A percentile compares a stretch with the other conserved stretches of the same genome.
Conservation (phyloP, 2,113 vertebrate genomes). For the Pseudonaja textilis region DNA sequence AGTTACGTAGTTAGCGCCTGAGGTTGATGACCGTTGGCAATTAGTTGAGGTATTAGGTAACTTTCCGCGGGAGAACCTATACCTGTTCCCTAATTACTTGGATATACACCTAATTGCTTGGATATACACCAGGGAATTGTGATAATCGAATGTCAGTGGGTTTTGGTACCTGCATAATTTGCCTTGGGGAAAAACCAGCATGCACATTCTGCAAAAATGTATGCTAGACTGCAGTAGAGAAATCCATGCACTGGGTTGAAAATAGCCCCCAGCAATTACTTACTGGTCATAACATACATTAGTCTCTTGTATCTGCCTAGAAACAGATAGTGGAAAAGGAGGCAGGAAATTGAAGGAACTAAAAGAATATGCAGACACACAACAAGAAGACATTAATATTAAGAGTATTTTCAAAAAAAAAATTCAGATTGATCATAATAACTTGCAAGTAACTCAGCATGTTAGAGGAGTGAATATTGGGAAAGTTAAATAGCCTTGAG, state of each 20-base stretch:
- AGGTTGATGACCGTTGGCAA: not conserved
- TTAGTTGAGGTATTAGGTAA: not conserved
- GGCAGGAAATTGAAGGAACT: not conserved
- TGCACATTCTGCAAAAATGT: not conserved
- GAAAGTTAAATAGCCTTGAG: not conserved
- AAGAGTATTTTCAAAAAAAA: not conserved
- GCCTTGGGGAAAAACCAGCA: not conserved
- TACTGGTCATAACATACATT: not conserved
- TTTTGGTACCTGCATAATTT: not conserved
- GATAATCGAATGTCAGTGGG: not conserved
- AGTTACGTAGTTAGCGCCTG: not conserved
- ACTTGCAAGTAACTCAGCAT: not conserved
- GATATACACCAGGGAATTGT: not conserved
- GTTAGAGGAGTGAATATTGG: not conserved
- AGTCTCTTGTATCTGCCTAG: not conserved
- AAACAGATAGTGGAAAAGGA: not conserved
- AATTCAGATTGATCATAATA: not conserved
- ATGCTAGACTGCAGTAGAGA: not conserved
- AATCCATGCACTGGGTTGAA: not conserved
- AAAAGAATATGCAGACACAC: not conserved
- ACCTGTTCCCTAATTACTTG: not conserved
- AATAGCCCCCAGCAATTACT: not conserved
- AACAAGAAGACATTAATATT: not conserved
- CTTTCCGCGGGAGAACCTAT: not conserved
- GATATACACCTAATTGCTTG: not conserved